These are phyloP conservation scores for Apostichopus leukothele DNA, from an alignment of 53 echinoderm and acorn worm genomes.

Conservation along the genomic window DNA sequence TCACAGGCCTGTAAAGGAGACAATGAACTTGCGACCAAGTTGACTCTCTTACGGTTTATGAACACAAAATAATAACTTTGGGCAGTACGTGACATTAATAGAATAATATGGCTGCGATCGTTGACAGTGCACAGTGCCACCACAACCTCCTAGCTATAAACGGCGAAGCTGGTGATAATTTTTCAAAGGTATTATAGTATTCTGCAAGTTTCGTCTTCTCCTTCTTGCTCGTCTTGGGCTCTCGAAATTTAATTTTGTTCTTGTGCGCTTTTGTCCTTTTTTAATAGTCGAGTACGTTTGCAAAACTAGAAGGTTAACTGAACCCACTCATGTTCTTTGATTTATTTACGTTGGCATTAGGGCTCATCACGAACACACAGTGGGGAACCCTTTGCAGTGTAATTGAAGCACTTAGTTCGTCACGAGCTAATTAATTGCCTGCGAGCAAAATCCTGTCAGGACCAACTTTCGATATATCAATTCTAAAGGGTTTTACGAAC, in stretches of 20 bases:
- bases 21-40: not conserved
- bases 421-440: slow-evolving; percentile 1
- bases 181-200: no score
- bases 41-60: not conserved
- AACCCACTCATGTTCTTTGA: not conserved
- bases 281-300: no score
- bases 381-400: not conserved
- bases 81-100: not conserved
- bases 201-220: no score
- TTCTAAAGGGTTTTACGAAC: not conserved
- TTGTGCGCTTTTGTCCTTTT: no score
- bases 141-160: no score
- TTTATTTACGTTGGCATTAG: not conserved
- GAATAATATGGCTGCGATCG: no score
- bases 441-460: not conserved
- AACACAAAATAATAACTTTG: not conserved
- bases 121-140: no score
- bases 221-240: no score
- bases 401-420: slow-evolving; percentile 3
- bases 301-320: no score
- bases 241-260: no score
- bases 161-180: no score
- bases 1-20: not conserved
- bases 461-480: not conserved
- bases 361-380: not conserved